Base-by-base conservation (phyloP, 2,797 vertebrate genomes). In the Yasuhikotakia modesta region DNA sequence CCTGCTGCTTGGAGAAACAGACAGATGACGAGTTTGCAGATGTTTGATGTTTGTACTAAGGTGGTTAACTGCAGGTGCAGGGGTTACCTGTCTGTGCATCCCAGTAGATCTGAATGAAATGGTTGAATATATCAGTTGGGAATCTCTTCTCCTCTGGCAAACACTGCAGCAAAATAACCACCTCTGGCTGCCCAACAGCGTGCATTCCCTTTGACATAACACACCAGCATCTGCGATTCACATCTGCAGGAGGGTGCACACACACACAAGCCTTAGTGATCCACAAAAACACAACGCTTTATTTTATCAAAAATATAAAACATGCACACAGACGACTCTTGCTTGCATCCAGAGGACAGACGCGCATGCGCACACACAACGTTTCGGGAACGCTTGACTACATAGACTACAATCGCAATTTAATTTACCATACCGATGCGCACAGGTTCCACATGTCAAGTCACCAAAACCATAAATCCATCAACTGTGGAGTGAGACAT, bases 211-310 rank as follows among this genome's bases (percentile, higher is more conserved):
- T 98, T 0, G 97, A 97, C 14, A 96, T 98, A 87, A 99, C 94
- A 82, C 96, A 99, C 98, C 98, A 99, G 91, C 97, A 99, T 85
- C 97, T 97, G 86, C 97, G 94, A 91, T 99, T 99, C 78, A 99
- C 96, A 88, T 99, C 98, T 99, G 87, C 14, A 85, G 21, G 19
- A 39, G 70, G 43, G 72, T 63, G 86, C 8, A 78, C 35, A 39
- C 35, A 39, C 35, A 39, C 35, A 27, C 27, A 27, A n/a, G n/a
- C n/a, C 48, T 45, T n/a, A 53, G 48, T 21, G 2, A 61, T 8
- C 17, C 35, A 66, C 14, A 48, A 32, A 14, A 27, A 78, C 24
- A 53, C 30, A 24, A 21, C 45, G 11, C 30, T 21, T 14, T 43
- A 8, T 17, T 65, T 24, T 32, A 24, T 69, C 27, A 64, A 12